Evolutionary conservation across 2,888 invertebrate species (phyloP), one percentile per base, ranked within the genome.

Genomic region (Nasonia oneida): DNA sequence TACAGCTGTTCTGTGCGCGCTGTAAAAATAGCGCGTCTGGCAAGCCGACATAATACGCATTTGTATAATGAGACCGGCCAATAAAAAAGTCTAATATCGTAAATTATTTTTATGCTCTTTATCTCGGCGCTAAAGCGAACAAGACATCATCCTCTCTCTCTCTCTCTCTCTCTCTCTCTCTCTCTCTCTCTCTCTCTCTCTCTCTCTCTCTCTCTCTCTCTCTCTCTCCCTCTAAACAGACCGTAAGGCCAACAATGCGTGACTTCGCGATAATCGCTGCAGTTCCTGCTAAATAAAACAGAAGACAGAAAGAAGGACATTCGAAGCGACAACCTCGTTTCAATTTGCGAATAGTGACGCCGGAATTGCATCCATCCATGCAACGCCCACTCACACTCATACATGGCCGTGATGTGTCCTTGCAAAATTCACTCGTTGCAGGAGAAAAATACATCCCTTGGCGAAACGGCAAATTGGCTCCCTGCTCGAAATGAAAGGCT

Each of bases 211-310:
- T 1, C 53, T 18, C 53, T 53, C 18, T 53, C 15, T 42, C 10
- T 37, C 50, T 50, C 50, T 14, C 53, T 53, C n/a, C 1, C n/a
- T 88, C 88, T 23, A 92, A 91, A 92, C 89, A 91, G 90, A 91
- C 90, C 91, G 90, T 90, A 71, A 77, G 77, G 61, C 42, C 77
- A 83, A 83, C 77, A 71, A 83, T 77, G 76, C 83, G 81, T 47
- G 74, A 81, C 80, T 80, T 57, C 10, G n/a, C 37, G 33, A 33
- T 70, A 79, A 78, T 78, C 23, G 78, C 47, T 14, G 57, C 29
- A 29, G 23, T 80, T 33, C 29, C n/a, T 50, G 42, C 74, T 15
- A 29, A 29, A 61, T 15, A 61, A 64, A 29, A 53, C 12, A 67
- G 14, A 15, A 29, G 74, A 29, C 29, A 29, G 29, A 29, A 29